phyloP scores from a whole-genome alignment of 1,140 invertebrate species.

The Cyphomyrmex costatus region DNA sequence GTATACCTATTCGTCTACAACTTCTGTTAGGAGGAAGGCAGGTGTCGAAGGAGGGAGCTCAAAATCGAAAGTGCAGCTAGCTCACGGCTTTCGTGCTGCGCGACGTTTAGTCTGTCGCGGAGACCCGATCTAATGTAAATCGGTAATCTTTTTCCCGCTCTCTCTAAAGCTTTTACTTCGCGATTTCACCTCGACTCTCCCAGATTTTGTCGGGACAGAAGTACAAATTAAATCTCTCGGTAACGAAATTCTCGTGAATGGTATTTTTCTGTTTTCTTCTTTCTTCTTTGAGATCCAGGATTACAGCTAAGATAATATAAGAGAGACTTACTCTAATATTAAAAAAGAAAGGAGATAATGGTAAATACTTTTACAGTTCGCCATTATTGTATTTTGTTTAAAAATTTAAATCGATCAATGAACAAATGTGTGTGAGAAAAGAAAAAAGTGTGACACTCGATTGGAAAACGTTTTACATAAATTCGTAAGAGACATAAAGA shows the following conservation, averaged over 20 bases:
- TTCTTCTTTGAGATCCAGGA: too few species aligned
- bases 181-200: background rate
- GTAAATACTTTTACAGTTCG: background rate
- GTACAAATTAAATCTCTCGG: background rate
- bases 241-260: background rate
- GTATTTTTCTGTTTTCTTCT: background rate
- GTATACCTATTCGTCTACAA: constrained; percentile 29
- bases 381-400: background rate
- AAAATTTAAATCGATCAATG: background rate
- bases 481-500: background rate
- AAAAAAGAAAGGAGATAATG: background rate
- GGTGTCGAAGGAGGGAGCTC: constrained; percentile 54
- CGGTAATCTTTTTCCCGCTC: background rate
- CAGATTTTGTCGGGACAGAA: background rate
- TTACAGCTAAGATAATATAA: background rate
- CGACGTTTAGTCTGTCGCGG: constrained; percentile 35
- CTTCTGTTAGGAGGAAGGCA: constrained; percentile 39
- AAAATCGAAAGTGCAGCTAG: constrained; percentile 58
- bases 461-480: background rate
- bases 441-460: background rate
- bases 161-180: constrained; percentile 26
- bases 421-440: background rate
- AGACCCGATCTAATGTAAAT: constrained; percentile 44
- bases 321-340: background rate
- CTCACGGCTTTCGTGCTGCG: constrained; percentile 37